Percentiles rank a stretch among this genome's conserved stretches.
Conservation (phyloP, 2,797 vertebrate genomes). For the Squalus acanthias region DNA sequence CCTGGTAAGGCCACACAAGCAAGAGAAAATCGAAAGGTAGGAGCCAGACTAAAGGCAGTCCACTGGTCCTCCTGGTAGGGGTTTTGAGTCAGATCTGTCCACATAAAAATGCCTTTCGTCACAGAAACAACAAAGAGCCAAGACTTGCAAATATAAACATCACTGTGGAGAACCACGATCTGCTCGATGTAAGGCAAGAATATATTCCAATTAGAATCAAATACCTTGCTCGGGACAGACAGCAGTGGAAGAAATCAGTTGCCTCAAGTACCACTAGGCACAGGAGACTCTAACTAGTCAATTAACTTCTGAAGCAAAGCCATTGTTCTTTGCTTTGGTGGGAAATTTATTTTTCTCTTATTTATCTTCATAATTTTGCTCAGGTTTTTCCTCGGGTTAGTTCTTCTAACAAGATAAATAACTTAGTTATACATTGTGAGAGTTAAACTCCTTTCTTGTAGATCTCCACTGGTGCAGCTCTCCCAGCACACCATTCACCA, state of each 20-base stretch:
- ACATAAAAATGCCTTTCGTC: no score
- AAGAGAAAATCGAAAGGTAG: no score
- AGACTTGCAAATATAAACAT: neutral
- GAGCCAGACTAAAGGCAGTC: no score
- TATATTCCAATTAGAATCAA: neutral
- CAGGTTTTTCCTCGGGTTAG: neutral
- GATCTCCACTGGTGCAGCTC: neutral
- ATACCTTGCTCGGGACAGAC: neutral
- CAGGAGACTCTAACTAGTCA: neutral
- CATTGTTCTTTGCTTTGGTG: neutral
- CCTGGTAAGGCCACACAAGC: no score
- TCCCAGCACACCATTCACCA: neutral
- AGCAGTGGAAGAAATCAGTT: neutral
- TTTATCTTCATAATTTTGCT: neutral
- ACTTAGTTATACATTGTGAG: neutral
- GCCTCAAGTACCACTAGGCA: neutral
- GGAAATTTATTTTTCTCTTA: neutral
- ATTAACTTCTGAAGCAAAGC: neutral
- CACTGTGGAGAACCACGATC: neutral
- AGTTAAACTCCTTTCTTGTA: neutral
- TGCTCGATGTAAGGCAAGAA: neutral
- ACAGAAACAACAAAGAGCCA: neutral
- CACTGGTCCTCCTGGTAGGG: no score
- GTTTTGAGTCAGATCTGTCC: no score
- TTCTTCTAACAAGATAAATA: neutral